Conservation (phyloP, 2,888 invertebrate genomes). For the Acrocyrtus sp. region DNA sequence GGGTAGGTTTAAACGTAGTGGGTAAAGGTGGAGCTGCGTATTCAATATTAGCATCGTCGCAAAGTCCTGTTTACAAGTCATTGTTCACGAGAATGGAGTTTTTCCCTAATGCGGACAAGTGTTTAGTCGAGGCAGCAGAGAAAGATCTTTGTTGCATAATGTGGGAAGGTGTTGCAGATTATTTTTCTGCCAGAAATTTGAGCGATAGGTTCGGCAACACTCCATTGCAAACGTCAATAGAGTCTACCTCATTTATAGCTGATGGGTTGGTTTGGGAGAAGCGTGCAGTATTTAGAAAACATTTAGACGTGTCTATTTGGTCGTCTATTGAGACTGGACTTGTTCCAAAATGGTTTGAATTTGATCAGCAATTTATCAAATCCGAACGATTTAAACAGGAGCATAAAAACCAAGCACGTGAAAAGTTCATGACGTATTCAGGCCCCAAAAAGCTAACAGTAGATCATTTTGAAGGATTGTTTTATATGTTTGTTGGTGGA, state of each 20-base stretch:
- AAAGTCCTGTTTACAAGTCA: constrained; percentile 24
- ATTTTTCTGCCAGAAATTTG: constrained; percentile 27
- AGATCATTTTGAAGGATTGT: background rate
- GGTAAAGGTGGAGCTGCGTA: constrained; percentile 51
- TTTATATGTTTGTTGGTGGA: background rate
- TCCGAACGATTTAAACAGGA: constrained; percentile 1
- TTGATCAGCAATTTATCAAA: constrained; percentile 19
- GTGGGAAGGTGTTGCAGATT: constrained; percentile 38
- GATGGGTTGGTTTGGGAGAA: constrained; percentile 35
- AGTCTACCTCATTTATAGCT: constrained; percentile 25
- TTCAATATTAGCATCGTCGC: constrained; percentile 22
- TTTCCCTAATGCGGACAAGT: constrained; percentile 21
- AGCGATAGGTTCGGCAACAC: constrained; percentile 2
- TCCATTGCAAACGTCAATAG: constrained; percentile 11
- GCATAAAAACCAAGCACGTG: no score
- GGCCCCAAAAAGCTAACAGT: constrained; percentile 12
- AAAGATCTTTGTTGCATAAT: constrained; percentile 35
- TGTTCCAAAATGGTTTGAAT: constrained; percentile 13
- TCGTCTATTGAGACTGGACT: constrained; percentile 15
- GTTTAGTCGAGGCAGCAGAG: constrained; percentile 15
- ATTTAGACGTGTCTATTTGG: constrained; percentile 23
- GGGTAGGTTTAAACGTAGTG: constrained; percentile 46
- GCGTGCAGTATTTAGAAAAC: constrained; percentile 16
- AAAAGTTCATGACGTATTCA: no score
- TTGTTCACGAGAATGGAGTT: constrained; percentile 29